Evolutionary conservation across 2,888 invertebrate species (phyloP).

Genomic region (Smittia sp.): DNA sequence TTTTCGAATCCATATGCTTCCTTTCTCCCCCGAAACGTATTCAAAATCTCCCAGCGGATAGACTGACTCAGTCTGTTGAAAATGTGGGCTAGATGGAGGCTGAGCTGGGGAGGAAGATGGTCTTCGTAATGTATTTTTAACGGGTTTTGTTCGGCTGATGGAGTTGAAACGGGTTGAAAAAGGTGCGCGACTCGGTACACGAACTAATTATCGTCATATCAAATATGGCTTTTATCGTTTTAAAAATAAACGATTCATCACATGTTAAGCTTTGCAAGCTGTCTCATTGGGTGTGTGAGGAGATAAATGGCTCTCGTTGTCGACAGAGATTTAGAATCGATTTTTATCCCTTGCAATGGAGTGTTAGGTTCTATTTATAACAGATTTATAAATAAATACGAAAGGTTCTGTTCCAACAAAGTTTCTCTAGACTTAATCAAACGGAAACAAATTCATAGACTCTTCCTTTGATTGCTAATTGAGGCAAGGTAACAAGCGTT

Average conservation of each 20-base stretch:
- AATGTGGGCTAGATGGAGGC: not conserved
- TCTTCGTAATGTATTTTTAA: not conserved
- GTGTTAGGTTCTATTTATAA: not conserved
- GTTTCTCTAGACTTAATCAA: not conserved
- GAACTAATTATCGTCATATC: constrained; percentile 28
- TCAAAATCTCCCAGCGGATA: not conserved
- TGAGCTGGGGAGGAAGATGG: not conserved
- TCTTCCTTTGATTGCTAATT: not conserved
- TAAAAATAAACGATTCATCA: constrained; percentile 27
- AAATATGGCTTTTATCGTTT: constrained; percentile 26
- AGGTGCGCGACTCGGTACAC: constrained; percentile 15
- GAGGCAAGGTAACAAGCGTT: not conserved
- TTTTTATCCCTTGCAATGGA: not conserved
- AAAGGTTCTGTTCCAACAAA: not conserved
- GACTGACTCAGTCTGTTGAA: not conserved
- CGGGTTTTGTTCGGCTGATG: not conserved
- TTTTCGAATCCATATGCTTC: constrained; percentile 22
- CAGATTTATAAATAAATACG: not conserved
- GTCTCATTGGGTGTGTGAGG: not conserved
- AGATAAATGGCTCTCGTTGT: not conserved
- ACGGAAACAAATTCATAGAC: constrained; percentile 8
- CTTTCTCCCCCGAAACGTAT: not conserved
- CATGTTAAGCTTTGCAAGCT: constrained; percentile 23
- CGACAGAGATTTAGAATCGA: constrained; percentile 1
- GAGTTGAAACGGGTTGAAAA: not conserved